Base-by-base conservation (phyloP, 2,113 vertebrate genomes). In the Mus musculus region DNA sequence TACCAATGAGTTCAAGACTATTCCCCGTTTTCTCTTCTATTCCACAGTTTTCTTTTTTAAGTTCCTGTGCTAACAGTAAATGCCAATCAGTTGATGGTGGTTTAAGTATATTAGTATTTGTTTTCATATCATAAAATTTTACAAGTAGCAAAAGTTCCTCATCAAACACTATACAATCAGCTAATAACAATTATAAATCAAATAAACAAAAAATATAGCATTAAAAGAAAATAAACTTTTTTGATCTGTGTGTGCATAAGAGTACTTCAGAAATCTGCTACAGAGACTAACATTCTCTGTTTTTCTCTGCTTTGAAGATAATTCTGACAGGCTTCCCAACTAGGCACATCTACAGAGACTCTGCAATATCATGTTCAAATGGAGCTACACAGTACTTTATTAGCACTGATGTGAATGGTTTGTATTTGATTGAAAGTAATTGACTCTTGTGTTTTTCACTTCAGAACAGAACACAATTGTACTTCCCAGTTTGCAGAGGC, bases 121-220 rank as follows among this genome's bases (percentile, higher is more conserved):
- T 73, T 76, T 75, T n/a, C 28, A 63, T 56, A 90, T 61, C 80
- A 54, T 81, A 95, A 93, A 93, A 42, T 9, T 20, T 61, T 69
- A 5, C 42, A 75, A 69, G 33, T 46, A 24, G 6, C 63, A 92
- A 61, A 85, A 56, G n/a, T 84, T 89, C 22, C 28, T 49, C 13
- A n/a, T 30, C 14, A 54, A 52, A 61, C 59, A 24, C 11, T 28
- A 82, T 36, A 14, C 9, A 89, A 72, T 89, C 26, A 89, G 72
- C 42, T 76, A 82, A 76, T 28, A 19, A 3, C 46, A 28, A 2
- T 61, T 91, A 33, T 67, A 69, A 54, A 71, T n/a, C 22, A 61
- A 82, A 12, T 24, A 61, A 88, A 71, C 77, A 46, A 89, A 85
- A 65, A 65, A 49, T 19, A 11, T 11, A 61, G 14, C 22, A 49